Base-by-base conservation (phyloP, 2,113 vertebrate genomes). In the Panthera leo region DNA sequence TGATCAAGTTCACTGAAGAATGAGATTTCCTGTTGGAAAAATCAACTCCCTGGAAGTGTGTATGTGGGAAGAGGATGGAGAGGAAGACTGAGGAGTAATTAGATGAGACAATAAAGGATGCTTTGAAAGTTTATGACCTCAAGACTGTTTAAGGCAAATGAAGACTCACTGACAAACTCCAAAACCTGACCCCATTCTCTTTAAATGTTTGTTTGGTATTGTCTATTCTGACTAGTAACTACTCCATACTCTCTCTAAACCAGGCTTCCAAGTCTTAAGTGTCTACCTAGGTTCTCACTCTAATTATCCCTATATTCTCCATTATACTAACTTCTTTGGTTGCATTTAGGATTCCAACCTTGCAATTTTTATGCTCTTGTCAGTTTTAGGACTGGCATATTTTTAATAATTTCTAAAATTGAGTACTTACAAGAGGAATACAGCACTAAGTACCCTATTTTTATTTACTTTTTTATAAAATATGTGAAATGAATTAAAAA, bases 321-420 rank as follows among this genome's bases (percentile, higher is more conserved):
- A 25, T 70, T 90, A 82, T 16, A 27, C 55, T 79, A 68, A 85
- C 21, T 85, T 85, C 51, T n/a, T 68, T 58, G n/a, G 25, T 65
- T 86, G 31, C 79, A 65, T 67, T 89, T 36, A 61, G 70, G 23
- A 85, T 85, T 85, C 15, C 65, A 91, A 71, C 36, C 11, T n/a
- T 92, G 19, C 34, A 39, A 45, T 65, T 48, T 68, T 63, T 36
- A 31, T 95, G 34, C n/a, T 85, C 45, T 92, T 67, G 84, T 36
- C 61, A 89, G 51, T 95, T 93, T 85, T 89, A 58, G 51, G 95
- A 89, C 31, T 39, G 75, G 7, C 34, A 61, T 78, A 25, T 53
- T 92, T 86, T 85, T 34, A 39, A n/a, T 96, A 86, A 95, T 67
- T 87, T 65, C 53, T 80, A 93, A 95, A 5, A 65, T 31, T 73